Percentiles rank a stretch among this genome's conserved stretches.
These are phyloP conservation scores for Varanus salvator DNA, from an alignment of 2,113 vertebrate species.

Conservation along the genomic window DNA sequence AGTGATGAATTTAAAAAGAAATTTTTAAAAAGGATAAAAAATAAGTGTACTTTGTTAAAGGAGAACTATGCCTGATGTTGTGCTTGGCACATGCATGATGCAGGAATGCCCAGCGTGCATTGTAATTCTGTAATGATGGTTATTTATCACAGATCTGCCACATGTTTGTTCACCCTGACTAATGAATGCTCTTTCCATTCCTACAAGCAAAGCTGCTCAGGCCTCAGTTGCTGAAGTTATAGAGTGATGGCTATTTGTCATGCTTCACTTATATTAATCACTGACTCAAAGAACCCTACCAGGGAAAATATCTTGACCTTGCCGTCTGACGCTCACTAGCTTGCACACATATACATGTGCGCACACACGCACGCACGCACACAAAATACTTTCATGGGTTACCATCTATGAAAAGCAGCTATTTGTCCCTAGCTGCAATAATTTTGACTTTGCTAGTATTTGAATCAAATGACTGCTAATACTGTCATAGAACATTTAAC, in stretches of 20 bases:
- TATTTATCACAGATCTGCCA: conserved; percentile 82
- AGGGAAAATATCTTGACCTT: conserved; percentile 56
- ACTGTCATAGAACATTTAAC: conserved; percentile 60
- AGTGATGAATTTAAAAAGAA: not conserved
- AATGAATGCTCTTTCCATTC: conserved; percentile 87
- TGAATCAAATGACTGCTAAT: conserved; percentile 54
- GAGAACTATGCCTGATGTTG: not conserved
- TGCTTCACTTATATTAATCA: conserved; percentile 78
- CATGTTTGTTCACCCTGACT: conserved; percentile 78
- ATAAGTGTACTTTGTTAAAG: not conserved
- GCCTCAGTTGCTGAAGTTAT: conserved; percentile 61
- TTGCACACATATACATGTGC: not conserved
- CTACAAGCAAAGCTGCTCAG: conserved; percentile 69
- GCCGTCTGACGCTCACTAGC: conserved; percentile 11
- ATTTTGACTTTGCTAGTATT: conserved; percentile 56
- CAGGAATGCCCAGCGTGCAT: conserved; percentile 47
- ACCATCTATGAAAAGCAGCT: conserved; percentile 52
- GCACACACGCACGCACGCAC: not conserved
- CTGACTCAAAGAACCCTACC: conserved; percentile 58
- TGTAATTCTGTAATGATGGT: conserved; percentile 77
- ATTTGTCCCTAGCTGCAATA: conserved; percentile 31
- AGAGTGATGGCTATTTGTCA: conserved; percentile 78
- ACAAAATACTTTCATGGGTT: conserved; percentile 53
- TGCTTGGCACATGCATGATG: conserved; percentile 5
- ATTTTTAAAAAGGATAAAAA: no score